Evolutionary conservation across 1,140 invertebrate species (phyloP), one percentile per base, ranked within the genome.

Genomic region (Pissodes strobi): DNA sequence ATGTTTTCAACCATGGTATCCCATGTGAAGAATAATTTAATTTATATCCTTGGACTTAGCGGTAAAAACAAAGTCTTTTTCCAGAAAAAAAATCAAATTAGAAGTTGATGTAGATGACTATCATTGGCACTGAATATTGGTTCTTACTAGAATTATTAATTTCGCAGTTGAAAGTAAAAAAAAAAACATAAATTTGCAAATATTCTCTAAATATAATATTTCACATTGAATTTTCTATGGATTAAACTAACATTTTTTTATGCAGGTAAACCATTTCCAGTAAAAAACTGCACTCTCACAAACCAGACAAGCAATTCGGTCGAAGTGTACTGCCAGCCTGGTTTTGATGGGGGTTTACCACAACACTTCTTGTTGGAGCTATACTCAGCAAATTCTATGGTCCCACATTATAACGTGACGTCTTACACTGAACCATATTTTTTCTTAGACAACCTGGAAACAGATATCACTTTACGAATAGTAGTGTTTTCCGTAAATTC

Each of bases 261-360:
- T 79, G 17, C 78, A 90, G 88, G 87, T 38, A 89, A 87, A 77
- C 90, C 90, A 18, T 88, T 87, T 72, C 83, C 88, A 12, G 87
- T 90, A 2, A 83, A 85, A 25, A 92, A 91, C 78, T 92, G 90
- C 73, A 85, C 86, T 1, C 79, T 91, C 55, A 85, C 84, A 60
- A 92, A 91, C 74, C 85, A 89, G 73, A 91, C 89, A 3, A 84
- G 84, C 66, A 88, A 84, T 49, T 88, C 86, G 8, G 87, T 91
- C 15, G 87, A 90, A 70, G 86, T 94, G 15, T 79, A 77, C 12
- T 94, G 92, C 75, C 81, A 87, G 60, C 79, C 89, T 6, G 90
- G 90, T 21, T 91, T 91, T 77, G 91, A 93, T 76, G 92, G 92
- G n/a, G 92, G 92, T 41, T 83, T 93, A 51, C 87, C 89, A 19